A percentile compares a stretch with the other conserved stretches of the same genome.
phyloP scores from a whole-genome alignment of 1,140 invertebrate genomes.

The Pteromalus puparum region DNA sequence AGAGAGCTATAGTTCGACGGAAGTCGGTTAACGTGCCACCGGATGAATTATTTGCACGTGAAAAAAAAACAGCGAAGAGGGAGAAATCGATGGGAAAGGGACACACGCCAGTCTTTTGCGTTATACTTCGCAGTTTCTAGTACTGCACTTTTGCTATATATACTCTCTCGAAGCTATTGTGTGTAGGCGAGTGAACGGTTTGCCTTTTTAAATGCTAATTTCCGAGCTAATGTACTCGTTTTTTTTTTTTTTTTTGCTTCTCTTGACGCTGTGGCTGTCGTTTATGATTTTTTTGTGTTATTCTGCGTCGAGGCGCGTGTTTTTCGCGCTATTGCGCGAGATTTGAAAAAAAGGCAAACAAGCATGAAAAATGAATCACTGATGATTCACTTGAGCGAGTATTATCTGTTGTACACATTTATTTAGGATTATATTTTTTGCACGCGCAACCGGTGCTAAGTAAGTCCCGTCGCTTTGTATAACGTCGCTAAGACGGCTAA shows the following conservation, averaged over 20 bases:
- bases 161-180: background rate
- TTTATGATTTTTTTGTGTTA: background rate
- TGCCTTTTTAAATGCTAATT: constrained; percentile 6
- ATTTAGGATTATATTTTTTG: background rate
- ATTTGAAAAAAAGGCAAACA: background rate
- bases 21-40: constrained; percentile 38
- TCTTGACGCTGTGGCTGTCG: background rate
- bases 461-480: too few relatives aligned
- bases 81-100: constrained; percentile 34
- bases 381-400: background rate
- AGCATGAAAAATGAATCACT: background rate
- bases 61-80: background rate
- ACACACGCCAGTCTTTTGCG: background rate
- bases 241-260: background rate
- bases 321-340: background rate
- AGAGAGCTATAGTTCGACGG: background rate
- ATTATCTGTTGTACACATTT: background rate
- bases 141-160: background rate
- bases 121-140: background rate
- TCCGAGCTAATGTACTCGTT: background rate
- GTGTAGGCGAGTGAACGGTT: background rate
- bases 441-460: background rate
- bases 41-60: constrained; percentile 39
- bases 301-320: background rate
- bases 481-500: too few relatives aligned